These are phyloP conservation scores for Plagodis dolabraria DNA, from an alignment of 2,888 invertebrate species.

Conservation along the genomic window DNA sequence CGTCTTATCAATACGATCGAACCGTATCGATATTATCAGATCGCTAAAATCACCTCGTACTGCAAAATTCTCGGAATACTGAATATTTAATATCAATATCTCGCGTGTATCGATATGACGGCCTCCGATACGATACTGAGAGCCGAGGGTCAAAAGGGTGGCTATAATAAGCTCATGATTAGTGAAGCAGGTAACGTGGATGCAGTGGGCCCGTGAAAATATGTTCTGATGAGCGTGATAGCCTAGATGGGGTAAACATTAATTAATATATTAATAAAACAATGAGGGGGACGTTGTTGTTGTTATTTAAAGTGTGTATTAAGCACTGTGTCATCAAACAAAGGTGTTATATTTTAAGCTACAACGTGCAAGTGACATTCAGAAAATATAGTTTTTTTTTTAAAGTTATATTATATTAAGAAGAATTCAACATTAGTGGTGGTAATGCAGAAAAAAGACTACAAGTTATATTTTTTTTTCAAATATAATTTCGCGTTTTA, in stretches of 20 bases:
- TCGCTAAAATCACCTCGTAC: not conserved
- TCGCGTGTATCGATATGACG: constrained; percentile 52
- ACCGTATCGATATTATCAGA: constrained; percentile 1
- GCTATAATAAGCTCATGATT: constrained; percentile 64
- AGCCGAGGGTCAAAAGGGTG: constrained; percentile 45
- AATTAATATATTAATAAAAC: constrained; percentile 16
- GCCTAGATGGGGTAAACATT: constrained; percentile 51
- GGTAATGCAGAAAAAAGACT: too few relatives aligned
- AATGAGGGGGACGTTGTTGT: constrained; percentile 4
- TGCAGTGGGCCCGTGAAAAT: constrained; percentile 65
- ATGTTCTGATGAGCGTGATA: constrained; percentile 60
- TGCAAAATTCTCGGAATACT: constrained; percentile 1
- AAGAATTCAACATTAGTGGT: too few relatives aligned
- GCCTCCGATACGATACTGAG: constrained; percentile 54
- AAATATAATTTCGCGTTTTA: too few relatives aligned
- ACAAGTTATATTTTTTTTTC: too few relatives aligned
- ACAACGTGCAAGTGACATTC: too few relatives aligned
- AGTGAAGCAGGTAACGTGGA: constrained; percentile 59
- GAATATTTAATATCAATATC: constrained; percentile 24
- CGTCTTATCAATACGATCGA: not conserved
- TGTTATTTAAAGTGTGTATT: not conserved
- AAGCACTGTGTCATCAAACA: too few relatives aligned
- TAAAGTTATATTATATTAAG: too few relatives aligned
- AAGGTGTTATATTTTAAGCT: too few relatives aligned
- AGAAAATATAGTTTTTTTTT: too few relatives aligned